phyloP scores from a whole-genome alignment of 2,888 invertebrate genomes.

The Suillia variegata region DNA sequence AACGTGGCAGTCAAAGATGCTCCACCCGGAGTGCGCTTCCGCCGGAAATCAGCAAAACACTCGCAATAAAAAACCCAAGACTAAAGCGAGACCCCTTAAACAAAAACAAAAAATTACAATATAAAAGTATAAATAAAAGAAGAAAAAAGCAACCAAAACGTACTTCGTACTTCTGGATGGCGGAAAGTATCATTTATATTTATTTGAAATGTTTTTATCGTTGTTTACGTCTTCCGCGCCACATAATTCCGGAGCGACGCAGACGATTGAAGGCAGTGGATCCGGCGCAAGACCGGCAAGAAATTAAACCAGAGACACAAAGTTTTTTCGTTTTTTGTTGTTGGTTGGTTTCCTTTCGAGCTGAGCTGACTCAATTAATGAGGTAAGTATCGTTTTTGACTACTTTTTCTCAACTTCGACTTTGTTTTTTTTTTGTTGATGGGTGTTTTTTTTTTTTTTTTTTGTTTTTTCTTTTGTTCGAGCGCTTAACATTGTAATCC shows the following conservation, averaged over 20 bases:
- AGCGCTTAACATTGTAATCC: conserved; percentile 17
- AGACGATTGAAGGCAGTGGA: no score
- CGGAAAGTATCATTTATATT: conserved; percentile 43
- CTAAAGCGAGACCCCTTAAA: no score
- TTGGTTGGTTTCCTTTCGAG: no score
- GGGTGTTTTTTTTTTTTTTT: no score
- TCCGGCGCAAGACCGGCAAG: conserved; percentile 1
- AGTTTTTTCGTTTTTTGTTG: neutral
- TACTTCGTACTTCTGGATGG: no score
- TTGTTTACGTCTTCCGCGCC: conserved; percentile 22
- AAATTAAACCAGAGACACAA: conserved; percentile 5
- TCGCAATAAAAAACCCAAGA: conserved; percentile 50
- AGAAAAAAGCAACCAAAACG: conserved; percentile 21
- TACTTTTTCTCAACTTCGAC: conserved; percentile 28
- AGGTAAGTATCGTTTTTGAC: conserved; percentile 32
- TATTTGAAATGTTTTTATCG: conserved; percentile 42
- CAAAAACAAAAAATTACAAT: no score
- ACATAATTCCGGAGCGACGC: neutral
- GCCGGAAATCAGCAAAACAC: conserved; percentile 54
- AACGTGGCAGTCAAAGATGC: conserved; percentile 16
- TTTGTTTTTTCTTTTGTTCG: no score
- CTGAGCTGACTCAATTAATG: conserved; percentile 48
- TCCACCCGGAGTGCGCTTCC: conserved; percentile 19
- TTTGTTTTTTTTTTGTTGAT: conserved; percentile 6
- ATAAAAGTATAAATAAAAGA: no score